Percentiles rank a stretch among this genome's conserved stretches.
These are phyloP conservation scores for Plagodis pulveraria DNA, from an alignment of 2,888 invertebrate genomes.

Conservation along the genomic window DNA sequence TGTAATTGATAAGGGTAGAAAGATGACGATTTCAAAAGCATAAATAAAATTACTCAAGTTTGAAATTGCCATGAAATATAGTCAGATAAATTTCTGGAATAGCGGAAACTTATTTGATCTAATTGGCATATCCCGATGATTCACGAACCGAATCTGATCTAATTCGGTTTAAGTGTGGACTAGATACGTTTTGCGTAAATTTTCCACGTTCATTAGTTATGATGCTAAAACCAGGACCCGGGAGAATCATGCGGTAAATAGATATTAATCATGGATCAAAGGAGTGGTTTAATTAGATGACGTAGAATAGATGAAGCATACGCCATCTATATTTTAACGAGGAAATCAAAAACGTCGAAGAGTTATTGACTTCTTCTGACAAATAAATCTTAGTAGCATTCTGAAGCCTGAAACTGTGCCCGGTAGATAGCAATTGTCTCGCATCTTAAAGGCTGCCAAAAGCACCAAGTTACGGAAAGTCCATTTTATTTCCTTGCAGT, in stretches of 20 bases:
- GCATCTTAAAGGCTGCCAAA: too few species aligned
- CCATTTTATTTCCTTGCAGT: too few species aligned
- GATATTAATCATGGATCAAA: conserved; percentile 18
- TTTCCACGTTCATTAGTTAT: conserved; percentile 34
- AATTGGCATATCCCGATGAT: conserved; percentile 53
- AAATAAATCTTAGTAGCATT: too few species aligned
- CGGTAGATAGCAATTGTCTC: too few species aligned
- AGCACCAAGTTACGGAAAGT: too few species aligned
- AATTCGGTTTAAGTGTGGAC: conserved; percentile 51
- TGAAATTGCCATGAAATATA: conserved; percentile 2
- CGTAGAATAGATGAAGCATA: too few species aligned
- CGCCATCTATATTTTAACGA: too few species aligned
- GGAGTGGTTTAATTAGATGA: background rate
- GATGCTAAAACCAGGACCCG: conserved; percentile 16
- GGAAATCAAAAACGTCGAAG: too few species aligned
- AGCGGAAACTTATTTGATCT: conserved; percentile 59
- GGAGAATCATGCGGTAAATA: conserved; percentile 18
- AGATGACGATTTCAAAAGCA: background rate
- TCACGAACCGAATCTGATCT: conserved; percentile 54
- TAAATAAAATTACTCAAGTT: background rate
- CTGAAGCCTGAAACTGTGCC: too few species aligned
- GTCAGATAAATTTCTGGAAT: conserved; percentile 22
- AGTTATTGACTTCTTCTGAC: too few species aligned
- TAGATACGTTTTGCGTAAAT: conserved; percentile 45
- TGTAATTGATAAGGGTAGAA: background rate